Evolutionary conservation across 2,113 vertebrate species (phyloP).

Genomic region (Chrysemys picta): DNA sequence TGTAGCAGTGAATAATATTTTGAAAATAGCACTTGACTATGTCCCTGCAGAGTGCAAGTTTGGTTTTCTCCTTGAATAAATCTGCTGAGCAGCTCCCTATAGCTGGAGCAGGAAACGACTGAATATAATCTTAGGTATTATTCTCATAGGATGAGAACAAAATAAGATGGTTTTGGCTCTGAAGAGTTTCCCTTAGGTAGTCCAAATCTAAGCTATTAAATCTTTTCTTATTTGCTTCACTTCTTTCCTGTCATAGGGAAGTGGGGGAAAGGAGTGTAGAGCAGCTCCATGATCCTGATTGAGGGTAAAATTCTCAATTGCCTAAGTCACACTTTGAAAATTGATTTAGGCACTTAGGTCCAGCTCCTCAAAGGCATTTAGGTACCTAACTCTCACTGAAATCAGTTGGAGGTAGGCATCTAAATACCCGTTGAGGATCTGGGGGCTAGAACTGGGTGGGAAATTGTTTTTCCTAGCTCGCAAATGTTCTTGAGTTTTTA

Average conservation of each 20-base stretch:
- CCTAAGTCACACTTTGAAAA: neutral
- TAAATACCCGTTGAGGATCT: too few species aligned
- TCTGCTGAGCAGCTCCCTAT: neutral
- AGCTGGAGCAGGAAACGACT: neutral
- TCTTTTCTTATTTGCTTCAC: neutral
- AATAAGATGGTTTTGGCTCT: neutral
- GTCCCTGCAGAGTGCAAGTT: neutral
- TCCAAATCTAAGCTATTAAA: neutral
- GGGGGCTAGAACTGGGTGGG: too few species aligned
- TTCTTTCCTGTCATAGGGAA: neutral
- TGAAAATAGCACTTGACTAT: neutral
- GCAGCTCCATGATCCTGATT: neutral
- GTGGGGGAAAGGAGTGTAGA: neutral
- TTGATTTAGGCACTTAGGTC: neutral
- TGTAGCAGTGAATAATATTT: neutral
- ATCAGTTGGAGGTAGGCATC: neutral
- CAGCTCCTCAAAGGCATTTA: neutral
- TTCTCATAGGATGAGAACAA: neutral
- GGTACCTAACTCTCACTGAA: neutral
- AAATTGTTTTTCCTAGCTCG: too few species aligned
- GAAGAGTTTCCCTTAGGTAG: neutral
- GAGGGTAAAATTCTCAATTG: neutral
- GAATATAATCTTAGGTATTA: neutral
- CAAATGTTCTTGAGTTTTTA: too few species aligned
- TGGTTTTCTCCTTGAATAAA: neutral